A percentile compares a stretch with the other conserved stretches of the same genome.
Evolutionary conservation across 2,113 vertebrate species (phyloP).

Genomic region (Lipotes vexillifer): DNA sequence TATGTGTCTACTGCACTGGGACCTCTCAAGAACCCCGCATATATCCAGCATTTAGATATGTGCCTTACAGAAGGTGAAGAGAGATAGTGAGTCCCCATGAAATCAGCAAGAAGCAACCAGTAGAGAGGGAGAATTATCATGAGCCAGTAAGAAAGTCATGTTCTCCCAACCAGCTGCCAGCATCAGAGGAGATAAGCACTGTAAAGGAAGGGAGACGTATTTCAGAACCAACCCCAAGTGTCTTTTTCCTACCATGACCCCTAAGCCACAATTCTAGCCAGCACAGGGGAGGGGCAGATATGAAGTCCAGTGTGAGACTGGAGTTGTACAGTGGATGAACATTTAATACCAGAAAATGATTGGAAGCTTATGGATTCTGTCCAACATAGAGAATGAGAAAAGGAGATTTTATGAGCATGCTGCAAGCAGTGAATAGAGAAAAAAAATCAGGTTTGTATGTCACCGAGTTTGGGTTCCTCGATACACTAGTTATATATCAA

Average conservation of each 20-base stretch:
- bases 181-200: background rate
- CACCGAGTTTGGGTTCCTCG: background rate
- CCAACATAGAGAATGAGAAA: background rate
- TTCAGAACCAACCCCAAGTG: background rate
- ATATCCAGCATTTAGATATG: background rate
- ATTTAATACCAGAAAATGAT: background rate
- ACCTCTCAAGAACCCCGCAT: background rate
- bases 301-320: background rate
- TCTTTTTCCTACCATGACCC: background rate
- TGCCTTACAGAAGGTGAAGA: background rate
- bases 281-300: background rate
- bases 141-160: background rate
- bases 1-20: background rate
- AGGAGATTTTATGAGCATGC: background rate
- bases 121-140: background rate
- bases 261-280: background rate
- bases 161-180: background rate
- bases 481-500: background rate
- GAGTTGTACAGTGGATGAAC: background rate
- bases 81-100: fast-evolving
- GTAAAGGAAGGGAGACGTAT: background rate
- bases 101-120: background rate
- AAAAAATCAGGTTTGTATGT: background rate
- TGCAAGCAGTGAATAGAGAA: background rate
- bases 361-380: background rate